Evolutionary conservation across 2,888 invertebrate species (phyloP).

Genomic region (Nycteola revayana): DNA sequence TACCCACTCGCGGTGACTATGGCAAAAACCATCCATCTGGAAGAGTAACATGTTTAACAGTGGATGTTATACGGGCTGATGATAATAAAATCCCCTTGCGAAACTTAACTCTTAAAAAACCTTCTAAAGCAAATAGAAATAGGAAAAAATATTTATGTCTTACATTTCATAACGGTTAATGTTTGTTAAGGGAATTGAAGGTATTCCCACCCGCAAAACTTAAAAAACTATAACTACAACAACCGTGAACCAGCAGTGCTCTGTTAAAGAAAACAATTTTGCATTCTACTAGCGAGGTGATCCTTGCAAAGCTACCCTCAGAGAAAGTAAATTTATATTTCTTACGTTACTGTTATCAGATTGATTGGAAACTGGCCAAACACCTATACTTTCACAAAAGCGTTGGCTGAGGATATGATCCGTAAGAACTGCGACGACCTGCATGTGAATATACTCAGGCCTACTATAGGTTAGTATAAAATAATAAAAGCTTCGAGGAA

Average conservation of each 20-base stretch:
- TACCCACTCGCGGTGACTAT: no score
- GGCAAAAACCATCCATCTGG: no score
- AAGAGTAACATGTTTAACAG: no score
- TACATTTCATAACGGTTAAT: no score
- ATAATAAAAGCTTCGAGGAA: no score
- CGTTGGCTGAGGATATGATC: slow-evolving; percentile 91
- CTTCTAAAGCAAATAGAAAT: no score
- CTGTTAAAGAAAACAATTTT: not conserved
- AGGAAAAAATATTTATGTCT: no score
- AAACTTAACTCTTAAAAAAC: no score
- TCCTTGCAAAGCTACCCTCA: no score
- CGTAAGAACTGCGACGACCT: slow-evolving; percentile 82
- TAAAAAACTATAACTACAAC: not conserved
- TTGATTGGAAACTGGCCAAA: slow-evolving; percentile 88
- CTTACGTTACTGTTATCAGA: slow-evolving; percentile 39
- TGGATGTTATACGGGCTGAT: no score
- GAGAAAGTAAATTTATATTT: not conserved
- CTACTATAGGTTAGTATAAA: slow-evolving; percentile 93
- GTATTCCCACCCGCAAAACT: not conserved
- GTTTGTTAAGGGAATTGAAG: no score
- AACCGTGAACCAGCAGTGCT: not conserved
- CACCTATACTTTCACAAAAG: slow-evolving; percentile 95
- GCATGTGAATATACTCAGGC: slow-evolving; percentile 90
- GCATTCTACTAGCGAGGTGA: not conserved
- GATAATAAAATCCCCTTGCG: no score